phyloP scores from a whole-genome alignment of 2,113 vertebrate genomes.

The Cyanoderma ruficeps region DNA sequence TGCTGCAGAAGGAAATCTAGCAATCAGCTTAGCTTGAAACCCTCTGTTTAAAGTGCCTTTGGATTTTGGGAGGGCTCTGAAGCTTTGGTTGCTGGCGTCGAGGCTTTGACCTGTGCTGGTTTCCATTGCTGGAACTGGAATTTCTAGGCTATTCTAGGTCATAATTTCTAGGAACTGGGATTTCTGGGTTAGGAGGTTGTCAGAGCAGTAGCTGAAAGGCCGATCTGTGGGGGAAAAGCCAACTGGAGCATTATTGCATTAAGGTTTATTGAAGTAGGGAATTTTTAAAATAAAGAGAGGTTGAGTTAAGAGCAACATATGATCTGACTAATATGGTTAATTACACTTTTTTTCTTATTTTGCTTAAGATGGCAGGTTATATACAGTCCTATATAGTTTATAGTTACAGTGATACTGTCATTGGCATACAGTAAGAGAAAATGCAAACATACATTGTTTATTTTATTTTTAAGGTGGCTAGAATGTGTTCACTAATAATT shows the following conservation, averaged over 20 bases:
- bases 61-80: not conserved
- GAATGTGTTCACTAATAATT: too few relatives aligned
- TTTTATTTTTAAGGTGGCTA: too few relatives aligned
- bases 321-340: too few relatives aligned
- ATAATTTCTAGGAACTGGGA: not conserved
- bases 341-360: too few relatives aligned
- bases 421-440: too few relatives aligned
- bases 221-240: not conserved
- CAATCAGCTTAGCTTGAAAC: not conserved
- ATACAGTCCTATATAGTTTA: too few relatives aligned
- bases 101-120: not conserved
- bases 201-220: not conserved
- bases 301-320: too few relatives aligned
- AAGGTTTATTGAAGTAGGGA: not conserved
- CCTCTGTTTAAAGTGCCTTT: not conserved
- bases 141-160: not conserved
- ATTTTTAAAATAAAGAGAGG: too few relatives aligned
- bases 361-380: too few relatives aligned
- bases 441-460: too few relatives aligned
- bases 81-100: not conserved
- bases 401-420: too few relatives aligned
- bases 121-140: not conserved
- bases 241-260: not conserved
- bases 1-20: not conserved
- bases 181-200: not conserved